A percentile compares a stretch with the other conserved stretches of the same genome.
Conservation (phyloP, 2,888 invertebrate species). For the Aphidius colemani region DNA sequence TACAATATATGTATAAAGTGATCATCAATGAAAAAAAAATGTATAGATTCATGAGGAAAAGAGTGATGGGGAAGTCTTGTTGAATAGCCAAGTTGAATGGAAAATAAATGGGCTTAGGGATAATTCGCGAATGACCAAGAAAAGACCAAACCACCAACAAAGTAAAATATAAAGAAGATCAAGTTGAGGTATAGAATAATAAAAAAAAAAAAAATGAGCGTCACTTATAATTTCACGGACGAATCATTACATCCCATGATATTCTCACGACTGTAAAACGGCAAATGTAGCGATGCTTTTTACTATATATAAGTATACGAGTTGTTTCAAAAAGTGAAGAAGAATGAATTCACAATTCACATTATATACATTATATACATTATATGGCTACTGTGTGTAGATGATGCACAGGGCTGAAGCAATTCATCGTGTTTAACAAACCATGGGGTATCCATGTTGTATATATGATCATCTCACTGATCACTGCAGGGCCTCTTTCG, state of each 20-base stretch:
- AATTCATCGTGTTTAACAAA: conserved; percentile 52
- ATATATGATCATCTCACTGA: conserved; percentile 24
- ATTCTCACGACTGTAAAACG: conserved; percentile 48
- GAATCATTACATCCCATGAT: conserved; percentile 52
- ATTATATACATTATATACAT: conserved; percentile 22
- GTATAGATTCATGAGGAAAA: background rate
- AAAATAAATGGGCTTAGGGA: conserved; percentile 45
- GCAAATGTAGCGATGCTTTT: conserved; percentile 3
- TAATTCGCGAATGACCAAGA: conserved; percentile 18
- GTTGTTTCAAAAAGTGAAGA: background rate
- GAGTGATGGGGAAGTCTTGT: conserved; percentile 19
- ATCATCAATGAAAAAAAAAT: conserved; percentile 17
- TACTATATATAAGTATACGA: background rate
- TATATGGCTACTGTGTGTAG: conserved; percentile 12
- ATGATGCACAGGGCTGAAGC: conserved; percentile 19
- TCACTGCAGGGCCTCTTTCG: conserved; percentile 44
- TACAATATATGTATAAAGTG: background rate
- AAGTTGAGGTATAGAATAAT: background rate
- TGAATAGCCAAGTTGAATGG: conserved; percentile 15
- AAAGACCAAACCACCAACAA: conserved; percentile 12
- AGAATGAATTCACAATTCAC: conserved; percentile 12
- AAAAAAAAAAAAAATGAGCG: conserved; percentile 25
- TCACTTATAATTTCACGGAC: conserved; percentile 45
- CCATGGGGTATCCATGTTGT: conserved; percentile 49
- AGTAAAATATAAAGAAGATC: conserved; percentile 16